Evolutionary conservation across 2,888 invertebrate species (phyloP), one percentile per base, ranked within the genome.

Genomic region (Antheraea yamamai): DNA sequence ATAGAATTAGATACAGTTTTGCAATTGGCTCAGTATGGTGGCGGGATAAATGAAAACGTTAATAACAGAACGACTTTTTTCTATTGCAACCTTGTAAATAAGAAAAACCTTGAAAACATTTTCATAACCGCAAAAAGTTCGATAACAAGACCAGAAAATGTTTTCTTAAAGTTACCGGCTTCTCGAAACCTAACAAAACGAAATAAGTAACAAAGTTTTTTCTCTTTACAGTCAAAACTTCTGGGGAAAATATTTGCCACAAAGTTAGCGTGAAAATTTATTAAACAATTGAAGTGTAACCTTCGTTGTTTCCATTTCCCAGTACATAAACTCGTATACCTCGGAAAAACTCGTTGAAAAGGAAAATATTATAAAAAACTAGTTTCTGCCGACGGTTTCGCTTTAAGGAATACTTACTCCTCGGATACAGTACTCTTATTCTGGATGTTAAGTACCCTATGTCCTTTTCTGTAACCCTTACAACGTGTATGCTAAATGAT

Each of bases 51-150:
- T 20, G 55, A 20, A 20, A 7, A 20, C 20, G n/a, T 20, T 47
- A 55, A 7, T 20, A 75, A 81, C 51, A 70, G 23, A 55, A 20
- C 20, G 20, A 55, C 55, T 20, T 7, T 7, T 55, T 55, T 20
- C 55, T 68, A 51, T 55, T 68, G 30, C 39, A 52, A 52, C 61
- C 12, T 61, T 61, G 23, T 61, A 61, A 61, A 61, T 61, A 61
- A 61, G 61, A 12, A 12, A 8, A 61, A 23, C n/a, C 3, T 23
- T 61, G 61, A 23, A 61, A 61, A 23, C 20, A n/a, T 6, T 18
- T 55, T 4, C 6, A 18, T 14, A 18, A 18, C 23, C n/a, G 58
- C 10, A 18, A n/a, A 20, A 61, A 61, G 23, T 23, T 61, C n/a
- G 12, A 61, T 23, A 61, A 61, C 61, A 61, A 23, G 23, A 23